phyloP scores from a whole-genome alignment of 2,113 vertebrate species.

The Rhinoderma darwinii region DNA sequence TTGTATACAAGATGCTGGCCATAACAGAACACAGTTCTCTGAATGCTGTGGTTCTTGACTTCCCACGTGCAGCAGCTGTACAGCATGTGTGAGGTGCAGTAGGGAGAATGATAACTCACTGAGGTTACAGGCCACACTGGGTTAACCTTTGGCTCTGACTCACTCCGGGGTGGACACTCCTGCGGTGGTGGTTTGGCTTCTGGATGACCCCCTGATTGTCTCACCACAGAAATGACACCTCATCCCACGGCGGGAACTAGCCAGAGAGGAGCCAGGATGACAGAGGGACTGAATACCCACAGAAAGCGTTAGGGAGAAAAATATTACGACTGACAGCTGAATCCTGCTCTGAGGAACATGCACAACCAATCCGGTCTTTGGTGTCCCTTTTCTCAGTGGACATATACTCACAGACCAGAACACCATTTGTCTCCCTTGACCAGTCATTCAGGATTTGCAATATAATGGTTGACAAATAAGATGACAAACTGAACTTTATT shows the following conservation, averaged over 20 bases:
- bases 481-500: background rate
- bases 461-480: background rate
- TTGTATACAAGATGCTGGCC: constrained; percentile 26
- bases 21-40: background rate
- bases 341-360: constrained; percentile 35
- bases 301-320: constrained; percentile 54
- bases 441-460: background rate
- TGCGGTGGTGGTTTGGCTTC: constrained; percentile 63
- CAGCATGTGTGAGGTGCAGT: constrained; percentile 59
- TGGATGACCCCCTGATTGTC: constrained; percentile 63
- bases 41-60: constrained; percentile 51
- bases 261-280: constrained; percentile 61
- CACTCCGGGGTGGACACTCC: constrained; percentile 60
- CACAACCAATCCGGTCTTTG: constrained; percentile 13
- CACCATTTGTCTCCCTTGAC: background rate
- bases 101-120: constrained; percentile 35
- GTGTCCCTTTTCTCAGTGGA: constrained; percentile 10
- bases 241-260: constrained; percentile 61
- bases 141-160: constrained; percentile 62
- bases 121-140: constrained; percentile 56
- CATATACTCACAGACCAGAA: background rate
- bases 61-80: constrained; percentile 56
- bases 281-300: constrained; percentile 59
- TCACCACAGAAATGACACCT: constrained; percentile 64
- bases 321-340: constrained; percentile 54